Conservation (phyloP, 2,888 invertebrate genomes). For the Aphrophora alni region DNA sequence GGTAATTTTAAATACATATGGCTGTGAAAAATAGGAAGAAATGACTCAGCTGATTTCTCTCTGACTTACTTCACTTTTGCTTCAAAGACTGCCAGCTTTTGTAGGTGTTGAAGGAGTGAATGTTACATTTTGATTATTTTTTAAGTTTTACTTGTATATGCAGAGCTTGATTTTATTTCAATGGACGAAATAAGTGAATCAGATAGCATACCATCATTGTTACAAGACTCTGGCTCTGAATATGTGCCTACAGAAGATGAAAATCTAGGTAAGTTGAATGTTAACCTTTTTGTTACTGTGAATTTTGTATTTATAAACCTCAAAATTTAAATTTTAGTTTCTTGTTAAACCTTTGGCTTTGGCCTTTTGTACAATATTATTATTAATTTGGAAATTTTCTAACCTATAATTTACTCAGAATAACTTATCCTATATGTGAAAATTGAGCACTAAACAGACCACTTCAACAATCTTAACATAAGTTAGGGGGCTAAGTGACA, state of each 20-base stretch:
- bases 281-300: not conserved
- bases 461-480: not conserved
- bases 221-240: not conserved
- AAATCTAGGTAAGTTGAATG: not conserved
- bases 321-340: not conserved
- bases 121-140: conserved; percentile 10
- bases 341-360: not conserved
- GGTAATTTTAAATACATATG: not conserved
- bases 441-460: conserved; percentile 4
- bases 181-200: conserved; percentile 15
- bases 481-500: no score
- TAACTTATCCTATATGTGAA: no score
- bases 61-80: conserved; percentile 19
- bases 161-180: conserved; percentile 7
- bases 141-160: not conserved
- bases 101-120: conserved; percentile 17
- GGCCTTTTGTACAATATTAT: no score
- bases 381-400: no score
- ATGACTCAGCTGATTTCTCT: conserved; percentile 9
- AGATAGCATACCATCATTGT: not conserved
- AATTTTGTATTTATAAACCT: not conserved
- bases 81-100: not conserved
- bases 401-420: no score
- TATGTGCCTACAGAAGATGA: conserved; percentile 20
- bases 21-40: conserved; percentile 17